Evolutionary conservation across 2,113 vertebrate genomes (phyloP), one percentile per base, ranked within the genome.

Genomic region (Mirza zaza): DNA sequence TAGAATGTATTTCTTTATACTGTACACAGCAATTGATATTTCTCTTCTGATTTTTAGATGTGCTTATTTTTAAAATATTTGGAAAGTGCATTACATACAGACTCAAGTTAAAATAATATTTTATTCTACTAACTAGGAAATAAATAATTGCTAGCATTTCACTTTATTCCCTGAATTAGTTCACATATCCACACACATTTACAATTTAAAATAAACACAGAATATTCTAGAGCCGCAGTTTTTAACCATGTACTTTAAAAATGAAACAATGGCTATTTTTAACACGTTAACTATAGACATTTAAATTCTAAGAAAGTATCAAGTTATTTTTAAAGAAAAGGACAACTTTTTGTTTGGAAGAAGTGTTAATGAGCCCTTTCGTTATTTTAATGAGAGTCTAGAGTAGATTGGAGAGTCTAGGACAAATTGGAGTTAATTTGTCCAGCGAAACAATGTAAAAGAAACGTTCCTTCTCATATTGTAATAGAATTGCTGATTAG

Each of bases 401-500:
- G 59, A 90, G 27, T 61, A 91, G 63, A 89, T 50, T 85, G 39
- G 21, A 91, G 50, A 89, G 55, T 34, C 42, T 79, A 42, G 93
- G 32, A 48, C 18, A 87, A 84, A 95, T 13, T 92, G 32, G 34
- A 95, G 63, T 81, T 96, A 83, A 96, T 85, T 94, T 97, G 36
- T 23, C 45, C 50, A 55, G 10, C 90, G 70, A 90, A 92, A 50
- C 55, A 87, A 80, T 71, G 23, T 85, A 42, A 76, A 87, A 85
- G 23, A 71, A 14, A 68, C 13, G 50, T 9, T 11, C 4, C 17
- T 59, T 77, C 50, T 45, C 7, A 67, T 32, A 71, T 34, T 92
- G 29, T 50, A 90, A 83, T 20, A 92, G 34, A 81, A 92, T 6
- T 48, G 39, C 39, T 94, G 34, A 90, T n/a, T 83, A 96, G 89